Evolutionary conservation across 2,113 vertebrate genomes (phyloP).

Genomic region (Chaetodon auriga): DNA sequence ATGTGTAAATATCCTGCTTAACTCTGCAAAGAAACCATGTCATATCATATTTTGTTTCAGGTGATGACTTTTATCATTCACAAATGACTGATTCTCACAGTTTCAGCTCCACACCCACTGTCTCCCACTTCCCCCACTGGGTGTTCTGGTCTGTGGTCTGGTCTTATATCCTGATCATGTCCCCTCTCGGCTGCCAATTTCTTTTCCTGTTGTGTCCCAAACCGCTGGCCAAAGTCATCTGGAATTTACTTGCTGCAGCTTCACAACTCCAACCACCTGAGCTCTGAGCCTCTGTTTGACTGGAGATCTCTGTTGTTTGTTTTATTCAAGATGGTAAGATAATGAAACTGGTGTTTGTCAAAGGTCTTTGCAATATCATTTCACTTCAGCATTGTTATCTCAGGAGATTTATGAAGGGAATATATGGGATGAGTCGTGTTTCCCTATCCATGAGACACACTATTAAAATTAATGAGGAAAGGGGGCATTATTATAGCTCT

Average conservation of each 20-base stretch:
- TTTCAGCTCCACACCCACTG: conserved; percentile 65
- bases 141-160: conserved; percentile 78
- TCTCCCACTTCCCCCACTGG: conserved; percentile 63
- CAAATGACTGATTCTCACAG: neutral
- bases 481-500: conserved; percentile 30
- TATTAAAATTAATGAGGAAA: conserved; percentile 73
- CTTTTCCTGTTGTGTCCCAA: conserved; percentile 17
- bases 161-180: conserved; percentile 87
- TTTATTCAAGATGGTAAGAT: conserved; percentile 66
- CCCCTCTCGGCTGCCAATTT: neutral
- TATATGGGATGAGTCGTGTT: conserved; percentile 55
- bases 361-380: conserved; percentile 72
- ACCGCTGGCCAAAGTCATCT: conserved; percentile 25
- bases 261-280: neutral
- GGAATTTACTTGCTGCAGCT: neutral
- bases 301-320: conserved; percentile 54
- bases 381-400: conserved; percentile 69
- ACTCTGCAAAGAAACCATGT: neutral
- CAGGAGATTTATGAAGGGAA: conserved; percentile 64
- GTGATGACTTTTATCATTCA: neutral
- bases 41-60: neutral
- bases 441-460: conserved; percentile 44
- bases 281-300: conserved; percentile 48
- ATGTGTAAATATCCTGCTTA: neutral
- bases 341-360: conserved; percentile 72